These are phyloP conservation scores for Cladorhizidae sp. DNA, from an alignment of 37 sponge, comb jelly and placozoan genomes.

Conservation along the genomic window DNA sequence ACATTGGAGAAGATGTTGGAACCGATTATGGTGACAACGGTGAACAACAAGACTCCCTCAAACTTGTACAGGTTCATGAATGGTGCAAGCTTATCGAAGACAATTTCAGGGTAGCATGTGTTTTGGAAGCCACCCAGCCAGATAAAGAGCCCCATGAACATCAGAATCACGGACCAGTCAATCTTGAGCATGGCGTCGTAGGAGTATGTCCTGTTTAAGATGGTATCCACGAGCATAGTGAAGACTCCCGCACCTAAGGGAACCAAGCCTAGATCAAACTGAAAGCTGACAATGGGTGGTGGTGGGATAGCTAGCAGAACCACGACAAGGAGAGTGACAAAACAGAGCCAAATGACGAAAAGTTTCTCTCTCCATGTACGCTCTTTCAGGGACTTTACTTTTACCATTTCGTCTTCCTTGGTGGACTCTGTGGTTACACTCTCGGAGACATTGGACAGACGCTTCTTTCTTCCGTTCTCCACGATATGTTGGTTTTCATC, in stretches of 20 bases:
- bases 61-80: constrained; percentile 68
- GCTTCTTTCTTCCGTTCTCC: constrained; percentile 5
- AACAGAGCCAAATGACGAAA: constrained; percentile 52
- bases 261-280: constrained; percentile 87
- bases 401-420: background rate
- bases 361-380: constrained; percentile 49
- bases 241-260: constrained; percentile 76
- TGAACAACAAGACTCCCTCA: constrained; percentile 78
- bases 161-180: constrained; percentile 90
- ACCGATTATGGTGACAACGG: constrained; percentile 70
- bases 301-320: constrained; percentile 68
- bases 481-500: constrained; percentile 7
- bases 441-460: background rate
- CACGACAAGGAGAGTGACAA: constrained; percentile 54
- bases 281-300: constrained; percentile 32
- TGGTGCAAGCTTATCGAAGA: constrained; percentile 48
- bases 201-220: constrained; percentile 66
- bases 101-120: constrained; percentile 66
- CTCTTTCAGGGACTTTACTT: constrained; percentile 36
- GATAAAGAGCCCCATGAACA: constrained; percentile 90
- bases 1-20: constrained; percentile 91
- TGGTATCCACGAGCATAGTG: constrained; percentile 80
- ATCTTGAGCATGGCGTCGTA: constrained; percentile 78
- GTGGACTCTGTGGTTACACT: background rate
- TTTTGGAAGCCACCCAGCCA: constrained; percentile 91